Base-by-base conservation (phyloP, 2,888 invertebrate species). In the Harmothoe impar region DNA sequence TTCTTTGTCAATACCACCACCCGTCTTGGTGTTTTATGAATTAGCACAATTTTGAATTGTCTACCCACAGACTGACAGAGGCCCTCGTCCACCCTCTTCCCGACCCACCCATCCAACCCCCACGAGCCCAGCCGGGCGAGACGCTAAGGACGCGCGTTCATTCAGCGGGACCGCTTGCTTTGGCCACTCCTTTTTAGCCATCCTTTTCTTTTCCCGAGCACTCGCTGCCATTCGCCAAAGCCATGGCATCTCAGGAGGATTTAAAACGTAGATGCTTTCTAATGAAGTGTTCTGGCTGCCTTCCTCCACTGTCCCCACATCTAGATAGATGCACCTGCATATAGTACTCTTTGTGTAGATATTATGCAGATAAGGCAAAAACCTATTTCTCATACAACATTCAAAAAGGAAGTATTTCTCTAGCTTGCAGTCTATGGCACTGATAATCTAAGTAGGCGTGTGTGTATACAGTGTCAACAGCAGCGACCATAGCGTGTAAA, bases 21-120 rank as follows among this genome's bases (percentile, higher is more conserved):
- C 81, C 43, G 29, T 29, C 29, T 72, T 29, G 72, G 72, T 29
- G 72, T 72, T 72, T 72, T 72, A 72, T 72, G 72, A 72, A 72
- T 72, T 72, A 72, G 72, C 72, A 72, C 72, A 72, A 72, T 72
- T 72, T 72, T 72, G 72, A 72, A 72, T 72, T 72, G 72, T 72
- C 72, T 72, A 72, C 72, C 5, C 29, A 29, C 29, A 29, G 29
- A 25, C 31, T 29, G 72, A 72, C 29, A 29, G 72, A 15, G 29
- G 68, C 25, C 72, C 29, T 72, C 25, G 29, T 72, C 25, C 29
- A 25, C 72, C 72, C 72, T 25, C 72, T 3, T 25, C 72, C 29
- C 62, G 12, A 20, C n/a, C 62, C 3, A 10, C 43, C 43, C 43
- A 12, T 20, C 12, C 62, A 20, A n/a, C 23, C 62, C 62, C 62